Evolutionary conservation across 2,797 vertebrate species (phyloP).

Genomic region (Gymnothorax javanicus): DNA sequence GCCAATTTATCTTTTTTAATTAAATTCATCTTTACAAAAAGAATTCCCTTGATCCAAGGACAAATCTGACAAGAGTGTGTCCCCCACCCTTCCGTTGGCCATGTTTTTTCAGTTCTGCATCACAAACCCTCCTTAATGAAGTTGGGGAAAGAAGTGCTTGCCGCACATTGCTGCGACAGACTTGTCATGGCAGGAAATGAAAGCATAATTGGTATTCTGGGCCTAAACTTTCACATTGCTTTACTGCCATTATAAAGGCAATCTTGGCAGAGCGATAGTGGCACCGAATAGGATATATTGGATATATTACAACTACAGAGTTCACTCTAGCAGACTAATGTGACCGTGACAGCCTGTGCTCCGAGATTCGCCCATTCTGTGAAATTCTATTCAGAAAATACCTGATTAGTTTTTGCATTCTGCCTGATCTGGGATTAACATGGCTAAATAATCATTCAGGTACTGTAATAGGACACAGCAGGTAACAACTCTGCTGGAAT

Average conservation of each 20-base stretch:
- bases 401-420: background rate
- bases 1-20: slow-evolving; percentile 34
- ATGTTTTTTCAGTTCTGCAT: slow-evolving; percentile 10
- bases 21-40: slow-evolving; percentile 23
- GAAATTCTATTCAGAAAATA: background rate
- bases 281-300: background rate
- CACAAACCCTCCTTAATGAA: slow-evolving; percentile 26
- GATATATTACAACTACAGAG: background rate
- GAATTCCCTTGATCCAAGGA: slow-evolving; percentile 24
- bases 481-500: background rate
- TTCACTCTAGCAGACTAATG: background rate
- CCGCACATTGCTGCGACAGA: background rate
- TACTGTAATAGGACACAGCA: background rate
- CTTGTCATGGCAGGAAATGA: background rate
- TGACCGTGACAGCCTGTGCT: background rate
- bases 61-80: slow-evolving; percentile 22
- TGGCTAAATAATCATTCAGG: background rate
- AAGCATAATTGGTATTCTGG: slow-evolving; percentile 40
- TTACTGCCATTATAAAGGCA: background rate
- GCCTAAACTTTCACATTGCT: background rate
- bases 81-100: background rate
- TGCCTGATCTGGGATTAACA: background rate
- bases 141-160: background rate
- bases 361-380: background rate
- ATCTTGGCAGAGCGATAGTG: background rate